Base-by-base conservation (phyloP, 2,113 vertebrate species). In the Chitala chitala region DNA sequence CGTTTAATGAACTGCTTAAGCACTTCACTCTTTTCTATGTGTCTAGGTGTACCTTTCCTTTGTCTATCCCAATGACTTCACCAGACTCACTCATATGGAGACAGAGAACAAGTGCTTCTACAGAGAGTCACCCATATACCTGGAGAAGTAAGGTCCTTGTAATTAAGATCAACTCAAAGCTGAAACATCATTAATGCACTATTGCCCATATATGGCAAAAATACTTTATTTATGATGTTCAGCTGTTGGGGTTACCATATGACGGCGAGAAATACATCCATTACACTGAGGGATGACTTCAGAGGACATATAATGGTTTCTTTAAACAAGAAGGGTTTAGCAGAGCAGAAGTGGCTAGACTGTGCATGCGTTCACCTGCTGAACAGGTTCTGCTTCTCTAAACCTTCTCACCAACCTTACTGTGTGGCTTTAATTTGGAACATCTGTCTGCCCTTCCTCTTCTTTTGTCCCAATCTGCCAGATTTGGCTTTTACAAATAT, bases 401-500 rank as follows among this genome's bases (percentile, higher is more conserved):
- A 20, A 51, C 2, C 2, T 51, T 10, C 7, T 10, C 48, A 51
- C 48, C 48, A 8, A 2, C 12, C 2, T 70, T 1, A 48, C 8
- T 66, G 44, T 50, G 66, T 64, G 44, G 33, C 17, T 36, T 38
- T 5, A 63, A 36, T 7, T 38, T n/a, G 59, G n/a, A 38, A 33
- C 66, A 58, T 29, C 42, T 64, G 22, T 78, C 56, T 51, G 73
- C 76, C 74, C 22, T 78, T 72, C 55, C 58, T 42, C 42, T 48
- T 13, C 4, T n/a, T 71, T 50, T 65, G 51, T 38, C 44, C 29
- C 38, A 65, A 29, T 79, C 40, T 83, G 42, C 76, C 87, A 99
- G 97, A 87, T 99, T 98, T 79, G 96, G 97, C 1, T 99, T 99
- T 84, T 98, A 98, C 80, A 98, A 97, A 83, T 99, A 99, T 80